Evolutionary conservation across 2,113 vertebrate species (phyloP).

Genomic region (Phasianus colchicus): DNA sequence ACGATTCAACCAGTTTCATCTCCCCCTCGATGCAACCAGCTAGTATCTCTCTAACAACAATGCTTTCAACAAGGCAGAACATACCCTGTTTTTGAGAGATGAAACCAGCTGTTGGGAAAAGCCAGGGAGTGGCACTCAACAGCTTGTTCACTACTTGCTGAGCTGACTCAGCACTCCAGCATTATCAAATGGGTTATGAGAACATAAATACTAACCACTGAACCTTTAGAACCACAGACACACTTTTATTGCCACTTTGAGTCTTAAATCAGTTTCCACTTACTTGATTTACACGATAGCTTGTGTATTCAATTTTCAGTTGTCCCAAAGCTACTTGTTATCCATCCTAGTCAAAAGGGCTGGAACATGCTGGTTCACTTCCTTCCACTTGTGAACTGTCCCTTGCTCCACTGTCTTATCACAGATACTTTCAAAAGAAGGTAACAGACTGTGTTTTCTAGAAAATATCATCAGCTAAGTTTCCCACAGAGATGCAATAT

Average conservation of each 20-base stretch:
- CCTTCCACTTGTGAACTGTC: not conserved
- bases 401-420: not conserved
- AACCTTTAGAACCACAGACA: not conserved
- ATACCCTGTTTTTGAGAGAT: not conserved
- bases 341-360: not conserved
- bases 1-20: not conserved
- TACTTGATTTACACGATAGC: not conserved
- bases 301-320: not conserved
- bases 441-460: not conserved
- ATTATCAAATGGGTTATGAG: not conserved
- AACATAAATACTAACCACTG: not conserved
- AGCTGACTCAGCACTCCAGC: not conserved
- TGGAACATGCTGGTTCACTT: fast-evolving
- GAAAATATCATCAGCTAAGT: not conserved
- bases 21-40: not conserved
- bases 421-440: not conserved
- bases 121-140: not conserved
- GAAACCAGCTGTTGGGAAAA: not conserved
- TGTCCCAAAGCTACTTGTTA: not conserved
- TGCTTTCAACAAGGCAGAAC: not conserved
- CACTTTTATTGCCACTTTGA: not conserved
- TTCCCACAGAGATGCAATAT: not conserved
- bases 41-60: not conserved
- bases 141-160: not conserved
- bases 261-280: not conserved